Percentiles rank a stretch among this genome's conserved stretches.
Evolutionary conservation across 2,113 vertebrate species (phyloP).

Genomic region (Dryoscopus gambensis): DNA sequence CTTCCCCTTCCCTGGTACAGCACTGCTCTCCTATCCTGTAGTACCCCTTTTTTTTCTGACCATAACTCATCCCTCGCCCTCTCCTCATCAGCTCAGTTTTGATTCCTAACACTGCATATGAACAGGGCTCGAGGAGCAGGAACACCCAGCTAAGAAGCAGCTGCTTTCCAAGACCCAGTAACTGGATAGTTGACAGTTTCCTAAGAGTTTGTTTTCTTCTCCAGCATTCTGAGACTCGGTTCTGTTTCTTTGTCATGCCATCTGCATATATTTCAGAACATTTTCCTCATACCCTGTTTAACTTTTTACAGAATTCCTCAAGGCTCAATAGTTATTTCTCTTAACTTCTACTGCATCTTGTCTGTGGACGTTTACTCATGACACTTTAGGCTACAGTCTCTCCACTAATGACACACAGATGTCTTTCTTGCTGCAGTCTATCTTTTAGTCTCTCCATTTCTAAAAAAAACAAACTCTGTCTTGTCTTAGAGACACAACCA

Average conservation of each 20-base stretch:
- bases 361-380: neutral
- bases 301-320: conserved; percentile 10
- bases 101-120: neutral
- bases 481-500: neutral
- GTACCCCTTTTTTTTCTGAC: neutral
- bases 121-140: neutral
- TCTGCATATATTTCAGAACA: neutral
- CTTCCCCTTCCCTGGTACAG: neutral
- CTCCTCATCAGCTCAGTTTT: neutral
- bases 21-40: neutral
- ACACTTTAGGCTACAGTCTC: neutral
- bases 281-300: neutral
- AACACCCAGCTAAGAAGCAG: neutral
- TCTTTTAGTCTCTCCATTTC: neutral
- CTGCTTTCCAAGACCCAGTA: neutral
- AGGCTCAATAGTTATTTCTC: neutral
- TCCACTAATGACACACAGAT: neutral
- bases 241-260: neutral
- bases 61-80: neutral
- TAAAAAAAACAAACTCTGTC: neutral
- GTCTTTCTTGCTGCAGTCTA: neutral
- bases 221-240: neutral
- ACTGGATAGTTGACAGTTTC: neutral
- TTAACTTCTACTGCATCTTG: neutral
- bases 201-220: neutral